phyloP scores from a whole-genome alignment of 2,888 invertebrate genomes.

The Micoletzkya japonica region DNA sequence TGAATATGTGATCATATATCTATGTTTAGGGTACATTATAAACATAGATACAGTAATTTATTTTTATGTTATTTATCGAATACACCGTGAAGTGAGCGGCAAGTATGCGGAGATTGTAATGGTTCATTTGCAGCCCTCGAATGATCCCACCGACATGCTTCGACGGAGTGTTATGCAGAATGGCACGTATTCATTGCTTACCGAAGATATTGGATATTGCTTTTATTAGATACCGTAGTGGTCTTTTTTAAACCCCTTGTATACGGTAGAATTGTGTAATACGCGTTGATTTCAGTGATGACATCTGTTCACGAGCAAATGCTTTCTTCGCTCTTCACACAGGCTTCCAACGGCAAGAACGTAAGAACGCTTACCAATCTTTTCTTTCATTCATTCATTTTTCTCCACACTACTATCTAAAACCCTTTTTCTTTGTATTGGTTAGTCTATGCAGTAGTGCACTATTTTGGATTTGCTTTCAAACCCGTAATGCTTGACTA shows the following conservation, averaged over 20 bases:
- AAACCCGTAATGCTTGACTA: background rate
- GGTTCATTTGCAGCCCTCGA: background rate
- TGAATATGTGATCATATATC: too few species aligned
- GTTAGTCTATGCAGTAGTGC: too few species aligned
- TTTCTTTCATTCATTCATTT: too few species aligned
- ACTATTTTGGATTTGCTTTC: background rate
- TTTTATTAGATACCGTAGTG: background rate
- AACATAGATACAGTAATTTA: too few species aligned
- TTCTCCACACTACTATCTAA: too few species aligned
- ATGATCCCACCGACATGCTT: slow-evolving; percentile 17
- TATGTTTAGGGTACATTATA: too few species aligned
- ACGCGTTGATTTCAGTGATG: slow-evolving; percentile 19
- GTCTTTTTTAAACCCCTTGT: background rate
- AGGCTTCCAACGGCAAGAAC: slow-evolving; percentile 31
- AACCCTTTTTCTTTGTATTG: too few species aligned
- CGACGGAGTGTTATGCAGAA: slow-evolving; percentile 22
- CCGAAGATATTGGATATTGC: background rate
- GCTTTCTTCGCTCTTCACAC: slow-evolving; percentile 41
- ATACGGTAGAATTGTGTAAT: too few species aligned
- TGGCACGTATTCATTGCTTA: slow-evolving; percentile 2
- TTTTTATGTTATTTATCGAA: background rate
- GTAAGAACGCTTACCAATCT: too few species aligned
- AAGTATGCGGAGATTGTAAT: too few species aligned
- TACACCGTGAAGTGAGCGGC: background rate
- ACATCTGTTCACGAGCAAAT: slow-evolving; percentile 41